Evolutionary conservation across 2,113 vertebrate species (phyloP).

Genomic region (Riparia riparia): DNA sequence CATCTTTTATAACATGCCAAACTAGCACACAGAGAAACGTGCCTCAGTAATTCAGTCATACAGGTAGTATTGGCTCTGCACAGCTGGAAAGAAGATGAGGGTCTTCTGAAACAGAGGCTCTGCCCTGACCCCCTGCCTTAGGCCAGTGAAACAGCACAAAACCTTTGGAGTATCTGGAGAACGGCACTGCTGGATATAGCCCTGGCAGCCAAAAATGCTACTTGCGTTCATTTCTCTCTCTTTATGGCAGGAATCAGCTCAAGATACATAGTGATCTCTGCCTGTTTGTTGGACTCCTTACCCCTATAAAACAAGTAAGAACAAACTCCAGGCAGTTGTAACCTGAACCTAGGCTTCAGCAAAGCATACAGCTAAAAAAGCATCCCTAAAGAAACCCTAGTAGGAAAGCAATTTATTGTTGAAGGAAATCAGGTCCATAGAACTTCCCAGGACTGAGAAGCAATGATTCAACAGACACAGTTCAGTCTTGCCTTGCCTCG

Average conservation of each 20-base stretch:
- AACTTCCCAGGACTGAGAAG: neutral
- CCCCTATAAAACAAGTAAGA: neutral
- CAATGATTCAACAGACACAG: neutral
- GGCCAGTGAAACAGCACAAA: neutral
- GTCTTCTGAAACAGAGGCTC: neutral
- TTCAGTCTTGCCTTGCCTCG: neutral
- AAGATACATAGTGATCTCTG: neutral
- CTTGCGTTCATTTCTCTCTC: neutral
- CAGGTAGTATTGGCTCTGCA: neutral
- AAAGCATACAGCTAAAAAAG: neutral
- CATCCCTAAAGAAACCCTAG: neutral
- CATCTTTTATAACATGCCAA: slow-evolving; percentile 6
- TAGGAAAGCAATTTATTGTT: neutral
- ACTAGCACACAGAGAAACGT: neutral
- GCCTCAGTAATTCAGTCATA: neutral
- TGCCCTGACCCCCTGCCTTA: neutral
- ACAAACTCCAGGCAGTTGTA: neutral
- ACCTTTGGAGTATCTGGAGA: neutral
- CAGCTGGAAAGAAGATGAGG: neutral
- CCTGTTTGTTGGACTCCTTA: neutral
- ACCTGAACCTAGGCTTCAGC: neutral
- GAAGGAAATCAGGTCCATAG: neutral
- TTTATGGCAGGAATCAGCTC: neutral
- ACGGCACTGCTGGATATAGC: neutral
- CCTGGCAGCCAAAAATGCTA: neutral